These are phyloP conservation scores for Siphlonurus alternatus DNA, from an alignment of 2,888 invertebrate genomes.

Conservation along the genomic window DNA sequence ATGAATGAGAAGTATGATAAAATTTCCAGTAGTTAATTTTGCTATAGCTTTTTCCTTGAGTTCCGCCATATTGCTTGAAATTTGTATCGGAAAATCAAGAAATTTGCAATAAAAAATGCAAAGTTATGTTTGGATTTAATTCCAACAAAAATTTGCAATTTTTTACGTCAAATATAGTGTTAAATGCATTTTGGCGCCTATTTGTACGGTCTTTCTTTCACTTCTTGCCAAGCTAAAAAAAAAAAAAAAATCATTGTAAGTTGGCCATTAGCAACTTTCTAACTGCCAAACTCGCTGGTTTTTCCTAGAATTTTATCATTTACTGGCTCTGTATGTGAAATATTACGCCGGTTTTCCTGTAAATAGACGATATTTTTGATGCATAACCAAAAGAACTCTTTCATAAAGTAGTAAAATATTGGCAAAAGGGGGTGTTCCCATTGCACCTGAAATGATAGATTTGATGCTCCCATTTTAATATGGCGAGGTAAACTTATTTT, in stretches of 20 bases:
- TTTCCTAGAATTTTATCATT: no score
- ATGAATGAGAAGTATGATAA: not conserved
- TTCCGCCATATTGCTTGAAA: conserved; percentile 2
- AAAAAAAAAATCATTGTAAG: not conserved
- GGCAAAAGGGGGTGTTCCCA: no score
- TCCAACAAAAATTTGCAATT: not conserved
- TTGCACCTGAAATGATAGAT: no score
- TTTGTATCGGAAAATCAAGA: not conserved
- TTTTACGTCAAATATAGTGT: not conserved
- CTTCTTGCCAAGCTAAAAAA: not conserved
- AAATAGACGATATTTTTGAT: no score
- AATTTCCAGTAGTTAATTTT: not conserved
- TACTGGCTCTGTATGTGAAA: no score
- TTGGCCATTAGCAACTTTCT: not conserved
- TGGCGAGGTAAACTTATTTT: no score
- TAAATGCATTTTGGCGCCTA: not conserved
- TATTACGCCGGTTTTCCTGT: no score
- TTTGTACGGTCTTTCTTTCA: not conserved
- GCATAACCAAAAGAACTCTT: no score
- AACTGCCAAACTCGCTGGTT: no score
- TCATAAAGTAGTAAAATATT: no score
- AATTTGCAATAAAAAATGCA: not conserved
- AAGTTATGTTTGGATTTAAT: not conserved
- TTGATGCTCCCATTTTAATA: no score
- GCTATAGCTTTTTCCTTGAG: not conserved